Evolutionary conservation across 2,113 vertebrate species (phyloP).

Genomic region (Campylomormyrus numenius): DNA sequence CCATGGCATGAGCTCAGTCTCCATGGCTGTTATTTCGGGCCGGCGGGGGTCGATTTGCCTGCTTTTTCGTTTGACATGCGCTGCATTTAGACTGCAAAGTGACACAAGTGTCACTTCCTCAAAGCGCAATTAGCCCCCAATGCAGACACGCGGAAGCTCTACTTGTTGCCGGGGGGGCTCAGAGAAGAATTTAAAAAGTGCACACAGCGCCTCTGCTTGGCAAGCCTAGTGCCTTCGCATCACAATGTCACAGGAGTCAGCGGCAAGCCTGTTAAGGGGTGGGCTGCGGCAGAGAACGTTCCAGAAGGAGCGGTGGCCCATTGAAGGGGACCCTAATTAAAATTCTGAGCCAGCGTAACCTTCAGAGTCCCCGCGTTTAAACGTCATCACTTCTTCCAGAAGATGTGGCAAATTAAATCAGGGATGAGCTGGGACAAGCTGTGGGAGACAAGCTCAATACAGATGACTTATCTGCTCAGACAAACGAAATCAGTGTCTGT

Average conservation of each 20-base stretch:
- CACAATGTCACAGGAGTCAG: conserved; percentile 40
- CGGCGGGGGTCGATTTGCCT: conserved; percentile 37
- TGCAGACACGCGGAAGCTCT: background rate
- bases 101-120: conserved; percentile 38
- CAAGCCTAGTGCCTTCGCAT: conserved; percentile 17
- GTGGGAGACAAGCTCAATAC: conserved; percentile 64
- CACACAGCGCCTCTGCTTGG: background rate
- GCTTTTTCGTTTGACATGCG: conserved; percentile 47
- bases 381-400: conserved; percentile 43
- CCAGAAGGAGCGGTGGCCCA: conserved; percentile 24
- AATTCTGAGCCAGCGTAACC: conserved; percentile 59
- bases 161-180: background rate
- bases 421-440: conserved; percentile 55
- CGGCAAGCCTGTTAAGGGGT: conserved; percentile 20
- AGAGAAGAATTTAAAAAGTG: background rate
- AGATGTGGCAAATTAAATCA: conserved; percentile 72
- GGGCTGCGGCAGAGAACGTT: conserved; percentile 22
- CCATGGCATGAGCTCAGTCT: conserved; percentile 49
- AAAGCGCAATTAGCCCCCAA: conserved; percentile 45
- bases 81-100: conserved; percentile 42
- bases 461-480: conserved; percentile 76
- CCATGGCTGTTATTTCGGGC: conserved; percentile 42
- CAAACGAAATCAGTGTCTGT: conserved; percentile 72
- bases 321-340: conserved; percentile 52
- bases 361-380: conserved; percentile 63